A percentile compares a stretch with the other conserved stretches of the same genome.
These are phyloP conservation scores for Proterorhinus semilunaris DNA, from an alignment of 2,113 vertebrate genomes.

Conservation along the genomic window DNA sequence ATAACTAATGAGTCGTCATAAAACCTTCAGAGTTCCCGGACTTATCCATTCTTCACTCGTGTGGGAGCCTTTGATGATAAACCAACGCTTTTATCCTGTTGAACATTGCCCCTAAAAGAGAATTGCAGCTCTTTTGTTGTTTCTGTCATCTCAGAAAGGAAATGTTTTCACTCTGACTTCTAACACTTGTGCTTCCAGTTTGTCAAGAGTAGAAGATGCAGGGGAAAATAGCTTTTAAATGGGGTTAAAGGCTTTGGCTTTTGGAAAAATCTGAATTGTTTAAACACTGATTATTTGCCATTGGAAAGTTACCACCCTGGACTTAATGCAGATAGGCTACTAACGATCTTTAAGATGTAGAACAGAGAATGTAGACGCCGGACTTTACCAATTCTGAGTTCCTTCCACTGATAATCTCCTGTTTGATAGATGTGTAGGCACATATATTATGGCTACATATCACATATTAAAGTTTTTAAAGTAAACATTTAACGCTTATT, in stretches of 20 bases:
- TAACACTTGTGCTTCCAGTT: constrained; percentile 20
- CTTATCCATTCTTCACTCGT: constrained; percentile 45
- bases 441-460: too few relatives aligned
- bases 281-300: not conserved
- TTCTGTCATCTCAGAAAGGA: constrained; percentile 28
- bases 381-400: too few relatives aligned
- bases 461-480: too few relatives aligned
- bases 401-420: too few relatives aligned
- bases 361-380: too few relatives aligned
- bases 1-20: constrained; percentile 29
- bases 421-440: too few relatives aligned
- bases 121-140: constrained; percentile 12
- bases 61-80: constrained; percentile 55
- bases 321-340: too few relatives aligned
- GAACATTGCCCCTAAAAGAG: constrained; percentile 33
- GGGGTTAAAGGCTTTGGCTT: constrained; percentile 27
- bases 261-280: constrained; percentile 9
- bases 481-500: too few relatives aligned
- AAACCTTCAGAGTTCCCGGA: constrained; percentile 22
- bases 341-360: too few relatives aligned
- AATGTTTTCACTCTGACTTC: constrained; percentile 29
- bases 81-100: constrained; percentile 37
- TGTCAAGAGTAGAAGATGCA: constrained; percentile 35
- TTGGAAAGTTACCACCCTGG: too few relatives aligned
- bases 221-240: constrained; percentile 40